Evolutionary conservation across 2,113 vertebrate genomes (phyloP).

Genomic region (Meriones unguiculatus): DNA sequence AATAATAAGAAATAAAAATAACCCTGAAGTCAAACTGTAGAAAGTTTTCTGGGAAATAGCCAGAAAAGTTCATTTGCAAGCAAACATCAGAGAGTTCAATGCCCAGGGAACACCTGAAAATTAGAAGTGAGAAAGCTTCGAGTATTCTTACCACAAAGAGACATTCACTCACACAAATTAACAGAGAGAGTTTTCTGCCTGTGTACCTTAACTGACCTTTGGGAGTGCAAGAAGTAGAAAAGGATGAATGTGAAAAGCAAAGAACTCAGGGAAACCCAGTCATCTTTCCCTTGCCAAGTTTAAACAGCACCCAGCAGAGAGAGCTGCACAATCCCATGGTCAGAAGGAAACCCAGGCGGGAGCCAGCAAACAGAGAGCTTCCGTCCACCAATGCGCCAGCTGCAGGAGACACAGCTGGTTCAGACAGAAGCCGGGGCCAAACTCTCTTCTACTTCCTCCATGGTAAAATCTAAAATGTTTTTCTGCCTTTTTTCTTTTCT

Average conservation of each 20-base stretch:
- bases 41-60: constrained; percentile 9
- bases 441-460: constrained; percentile 52
- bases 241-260: constrained; percentile 11
- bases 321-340: background rate
- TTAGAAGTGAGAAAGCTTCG: background rate
- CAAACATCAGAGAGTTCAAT: background rate
- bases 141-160: background rate
- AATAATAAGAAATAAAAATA: constrained; percentile 31
- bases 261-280: constrained; percentile 70
- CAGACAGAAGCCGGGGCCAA: background rate
- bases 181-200: constrained; percentile 7
- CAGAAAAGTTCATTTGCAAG: background rate
- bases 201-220: background rate
- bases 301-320: constrained; percentile 61
- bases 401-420: constrained; percentile 66
- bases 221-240: constrained; percentile 9
- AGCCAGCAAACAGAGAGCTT: constrained; percentile 66
- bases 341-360: constrained; percentile 51
- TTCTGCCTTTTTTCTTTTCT: background rate
- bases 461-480: background rate
- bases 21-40: background rate
- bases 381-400: constrained; percentile 58
- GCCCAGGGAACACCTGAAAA: background rate
- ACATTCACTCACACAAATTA: constrained; percentile 11
- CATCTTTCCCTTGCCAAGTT: constrained; percentile 52